These are phyloP conservation scores for Leucopsar rothschildi DNA, from an alignment of 2,113 vertebrate genomes.

Conservation along the genomic window DNA sequence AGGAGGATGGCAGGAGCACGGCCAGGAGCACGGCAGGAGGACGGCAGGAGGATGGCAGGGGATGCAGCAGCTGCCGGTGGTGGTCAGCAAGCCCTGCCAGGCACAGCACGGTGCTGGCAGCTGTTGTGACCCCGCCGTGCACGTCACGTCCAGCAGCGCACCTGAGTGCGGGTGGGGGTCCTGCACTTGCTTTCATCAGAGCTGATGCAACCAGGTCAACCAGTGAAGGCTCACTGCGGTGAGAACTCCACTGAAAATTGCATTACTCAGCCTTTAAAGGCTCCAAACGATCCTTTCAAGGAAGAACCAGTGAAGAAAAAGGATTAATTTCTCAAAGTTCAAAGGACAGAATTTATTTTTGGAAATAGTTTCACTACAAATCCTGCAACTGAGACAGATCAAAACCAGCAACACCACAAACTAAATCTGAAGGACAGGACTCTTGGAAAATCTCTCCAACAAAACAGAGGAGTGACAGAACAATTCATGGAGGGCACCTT, in stretches of 20 bases:
- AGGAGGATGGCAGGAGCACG: background rate
- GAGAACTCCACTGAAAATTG: background rate
- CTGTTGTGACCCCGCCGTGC: accelerated
- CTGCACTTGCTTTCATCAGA: accelerated
- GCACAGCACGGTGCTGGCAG: accelerated
- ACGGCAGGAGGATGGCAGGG: background rate
- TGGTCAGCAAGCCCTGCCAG: background rate
- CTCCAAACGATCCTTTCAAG: background rate
- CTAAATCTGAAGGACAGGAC: background rate
- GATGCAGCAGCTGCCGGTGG: background rate
- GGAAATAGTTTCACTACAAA: background rate
- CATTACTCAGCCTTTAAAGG: background rate
- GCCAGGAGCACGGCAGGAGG: background rate
- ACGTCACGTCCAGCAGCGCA: accelerated
- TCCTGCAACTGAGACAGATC: background rate
- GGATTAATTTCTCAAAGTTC: background rate
- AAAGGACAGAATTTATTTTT: background rate
- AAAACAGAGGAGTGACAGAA: background rate
- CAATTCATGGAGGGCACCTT: background rate
- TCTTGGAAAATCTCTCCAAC: background rate
- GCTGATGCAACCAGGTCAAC: background rate
- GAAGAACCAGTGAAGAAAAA: background rate
- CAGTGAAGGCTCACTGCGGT: background rate
- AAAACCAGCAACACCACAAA: background rate
- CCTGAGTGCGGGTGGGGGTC: accelerated